Evolutionary conservation across 2,113 vertebrate species (phyloP).

Genomic region (Pachyramphus minor): DNA sequence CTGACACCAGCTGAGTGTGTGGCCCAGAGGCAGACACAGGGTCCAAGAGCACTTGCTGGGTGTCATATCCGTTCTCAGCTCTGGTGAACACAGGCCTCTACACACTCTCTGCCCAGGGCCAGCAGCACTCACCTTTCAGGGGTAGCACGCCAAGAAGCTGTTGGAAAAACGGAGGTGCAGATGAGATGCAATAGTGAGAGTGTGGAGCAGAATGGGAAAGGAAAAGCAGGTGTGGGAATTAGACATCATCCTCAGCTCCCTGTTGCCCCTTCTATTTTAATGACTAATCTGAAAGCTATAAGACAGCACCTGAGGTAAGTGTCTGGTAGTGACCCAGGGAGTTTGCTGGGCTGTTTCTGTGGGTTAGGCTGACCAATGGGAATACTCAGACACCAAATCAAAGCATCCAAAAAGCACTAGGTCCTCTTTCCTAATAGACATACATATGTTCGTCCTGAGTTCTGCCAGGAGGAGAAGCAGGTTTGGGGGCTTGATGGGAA

Average conservation of each 20-base stretch:
- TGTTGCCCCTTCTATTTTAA: neutral
- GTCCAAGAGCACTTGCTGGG: neutral
- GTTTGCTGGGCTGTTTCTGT: neutral
- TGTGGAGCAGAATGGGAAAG: neutral
- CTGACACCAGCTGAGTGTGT: neutral
- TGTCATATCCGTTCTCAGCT: neutral
- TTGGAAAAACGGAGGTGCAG: neutral
- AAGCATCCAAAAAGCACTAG: neutral
- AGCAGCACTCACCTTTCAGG: neutral
- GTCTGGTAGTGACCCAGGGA: neutral
- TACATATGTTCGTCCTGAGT: neutral
- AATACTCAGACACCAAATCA: neutral
- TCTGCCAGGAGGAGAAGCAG: neutral
- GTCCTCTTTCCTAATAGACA: neutral
- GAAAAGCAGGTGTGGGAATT: neutral
- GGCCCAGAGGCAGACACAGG: rapidly evolving
- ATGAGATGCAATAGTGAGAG: neutral
- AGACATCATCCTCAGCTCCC: neutral
- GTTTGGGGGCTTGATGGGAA: neutral
- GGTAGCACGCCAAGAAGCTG: neutral
- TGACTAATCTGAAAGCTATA: neutral
- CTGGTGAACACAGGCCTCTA: rapidly evolving
- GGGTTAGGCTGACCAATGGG: neutral
- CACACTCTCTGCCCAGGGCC: rapidly evolving
- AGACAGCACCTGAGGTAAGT: neutral